Evolutionary conservation across 2,797 vertebrate species (phyloP).

Genomic region (Pitangus sulphuratus): DNA sequence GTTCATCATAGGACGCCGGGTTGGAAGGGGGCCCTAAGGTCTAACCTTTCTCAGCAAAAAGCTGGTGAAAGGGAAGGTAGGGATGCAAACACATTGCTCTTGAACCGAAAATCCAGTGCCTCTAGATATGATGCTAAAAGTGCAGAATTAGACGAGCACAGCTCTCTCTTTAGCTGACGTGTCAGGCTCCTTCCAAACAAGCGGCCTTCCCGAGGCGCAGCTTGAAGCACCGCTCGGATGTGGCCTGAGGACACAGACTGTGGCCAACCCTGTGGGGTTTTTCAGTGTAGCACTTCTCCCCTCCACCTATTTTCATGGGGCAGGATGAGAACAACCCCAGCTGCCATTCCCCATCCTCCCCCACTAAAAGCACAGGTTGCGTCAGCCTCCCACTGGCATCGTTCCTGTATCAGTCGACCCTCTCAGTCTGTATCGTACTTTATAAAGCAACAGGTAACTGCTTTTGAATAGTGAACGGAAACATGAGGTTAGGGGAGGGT

Average conservation of each 20-base stretch:
- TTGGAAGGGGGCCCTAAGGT: not conserved
- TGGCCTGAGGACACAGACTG: not conserved
- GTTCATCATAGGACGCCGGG: not conserved
- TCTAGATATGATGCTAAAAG: conserved; percentile 34
- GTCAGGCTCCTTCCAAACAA: not conserved
- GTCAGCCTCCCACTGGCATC: not conserved
- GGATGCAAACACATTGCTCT: not conserved
- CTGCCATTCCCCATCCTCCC: not conserved
- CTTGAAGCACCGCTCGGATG: not conserved
- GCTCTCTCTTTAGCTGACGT: not conserved
- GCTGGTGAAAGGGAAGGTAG: not conserved
- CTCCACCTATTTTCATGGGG: not conserved
- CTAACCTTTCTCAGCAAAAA: not conserved
- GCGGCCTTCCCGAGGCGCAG: not conserved
- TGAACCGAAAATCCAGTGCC: conserved; percentile 66
- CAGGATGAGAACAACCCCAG: not conserved
- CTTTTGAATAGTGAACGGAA: conserved; percentile 53
- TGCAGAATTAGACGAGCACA: not conserved
- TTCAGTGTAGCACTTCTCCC: not conserved
- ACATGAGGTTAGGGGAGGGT: not conserved
- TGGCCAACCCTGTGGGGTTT: not conserved
- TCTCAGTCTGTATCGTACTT: conserved; percentile 19
- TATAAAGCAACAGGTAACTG: conserved; percentile 59
- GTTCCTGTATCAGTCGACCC: conserved; percentile 32
- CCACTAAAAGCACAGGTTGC: not conserved